Percentiles rank a stretch among this genome's conserved stretches.
phyloP scores from a whole-genome alignment of 2,888 invertebrate genomes.

The Calameuta pallipes region DNA sequence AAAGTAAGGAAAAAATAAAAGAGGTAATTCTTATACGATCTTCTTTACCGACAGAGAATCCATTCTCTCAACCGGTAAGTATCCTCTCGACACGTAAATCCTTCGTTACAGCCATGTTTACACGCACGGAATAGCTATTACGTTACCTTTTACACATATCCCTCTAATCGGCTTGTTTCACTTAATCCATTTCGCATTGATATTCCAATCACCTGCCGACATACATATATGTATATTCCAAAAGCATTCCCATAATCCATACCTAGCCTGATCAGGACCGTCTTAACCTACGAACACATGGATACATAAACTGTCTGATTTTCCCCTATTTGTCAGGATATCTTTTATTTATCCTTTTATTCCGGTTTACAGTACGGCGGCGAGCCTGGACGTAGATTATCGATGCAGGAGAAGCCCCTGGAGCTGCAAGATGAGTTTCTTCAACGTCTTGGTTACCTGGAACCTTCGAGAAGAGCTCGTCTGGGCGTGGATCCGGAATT shows the following conservation, averaged over 20 bases:
- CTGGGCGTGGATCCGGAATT: conserved; percentile 76
- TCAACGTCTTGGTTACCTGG: conserved; percentile 71
- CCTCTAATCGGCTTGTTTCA: neutral
- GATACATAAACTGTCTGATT: neutral
- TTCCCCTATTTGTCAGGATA: neutral
- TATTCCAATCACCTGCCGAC: neutral
- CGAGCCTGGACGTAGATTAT: conserved; percentile 70
- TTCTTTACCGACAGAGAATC: neutral
- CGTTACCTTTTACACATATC: neutral
- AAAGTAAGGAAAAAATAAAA: neutral
- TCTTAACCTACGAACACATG: neutral
- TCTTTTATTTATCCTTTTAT: neutral
- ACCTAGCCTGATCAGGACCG: neutral
- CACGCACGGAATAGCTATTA: neutral
- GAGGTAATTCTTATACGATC: neutral
- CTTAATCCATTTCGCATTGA: neutral
- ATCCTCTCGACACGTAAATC: neutral
- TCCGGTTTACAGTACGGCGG: conserved; percentile 66
- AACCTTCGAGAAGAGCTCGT: conserved; percentile 71
- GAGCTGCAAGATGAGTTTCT: conserved; percentile 74
- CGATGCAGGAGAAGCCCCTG: conserved; percentile 70
- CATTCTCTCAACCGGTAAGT: neutral
- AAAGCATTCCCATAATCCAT: neutral
- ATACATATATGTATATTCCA: no score
- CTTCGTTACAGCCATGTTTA: neutral